Evolutionary conservation across 2,113 vertebrate genomes (phyloP).

Genomic region (Picathartes gymnocephalus): DNA sequence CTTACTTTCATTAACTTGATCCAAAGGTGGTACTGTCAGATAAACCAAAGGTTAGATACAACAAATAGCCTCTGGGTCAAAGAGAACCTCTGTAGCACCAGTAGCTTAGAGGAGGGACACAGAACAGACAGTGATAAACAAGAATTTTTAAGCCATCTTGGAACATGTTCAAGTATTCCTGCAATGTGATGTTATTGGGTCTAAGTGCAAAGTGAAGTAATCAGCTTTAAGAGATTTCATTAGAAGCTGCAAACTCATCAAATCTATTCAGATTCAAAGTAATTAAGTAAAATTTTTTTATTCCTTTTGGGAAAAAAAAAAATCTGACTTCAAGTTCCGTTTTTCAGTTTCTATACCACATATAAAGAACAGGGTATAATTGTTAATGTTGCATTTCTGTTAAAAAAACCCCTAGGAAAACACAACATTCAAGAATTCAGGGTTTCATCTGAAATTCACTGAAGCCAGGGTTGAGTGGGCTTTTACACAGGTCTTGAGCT

Average conservation of each 20-base stretch:
- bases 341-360: neutral
- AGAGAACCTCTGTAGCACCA: neutral
- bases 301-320: neutral
- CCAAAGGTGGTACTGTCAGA: neutral
- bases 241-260: neutral
- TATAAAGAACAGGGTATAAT: neutral
- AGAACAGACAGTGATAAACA: neutral
- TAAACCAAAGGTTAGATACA: neutral
- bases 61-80: neutral
- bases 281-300: neutral
- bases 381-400: neutral
- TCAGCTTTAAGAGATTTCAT: neutral
- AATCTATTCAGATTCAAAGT: neutral
- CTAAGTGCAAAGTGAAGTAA: slow-evolving; percentile 12
- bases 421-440: neutral
- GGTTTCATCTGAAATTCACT: neutral
- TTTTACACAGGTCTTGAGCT: neutral
- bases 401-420: neutral
- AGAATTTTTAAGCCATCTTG: neutral
- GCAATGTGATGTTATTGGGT: neutral
- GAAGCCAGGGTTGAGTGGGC: neutral
- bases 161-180: neutral
- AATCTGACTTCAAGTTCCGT: neutral
- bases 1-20: neutral
- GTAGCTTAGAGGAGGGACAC: neutral